phyloP scores from a whole-genome alignment of 2,888 invertebrate genomes.

The Ptychoptera contaminata region DNA sequence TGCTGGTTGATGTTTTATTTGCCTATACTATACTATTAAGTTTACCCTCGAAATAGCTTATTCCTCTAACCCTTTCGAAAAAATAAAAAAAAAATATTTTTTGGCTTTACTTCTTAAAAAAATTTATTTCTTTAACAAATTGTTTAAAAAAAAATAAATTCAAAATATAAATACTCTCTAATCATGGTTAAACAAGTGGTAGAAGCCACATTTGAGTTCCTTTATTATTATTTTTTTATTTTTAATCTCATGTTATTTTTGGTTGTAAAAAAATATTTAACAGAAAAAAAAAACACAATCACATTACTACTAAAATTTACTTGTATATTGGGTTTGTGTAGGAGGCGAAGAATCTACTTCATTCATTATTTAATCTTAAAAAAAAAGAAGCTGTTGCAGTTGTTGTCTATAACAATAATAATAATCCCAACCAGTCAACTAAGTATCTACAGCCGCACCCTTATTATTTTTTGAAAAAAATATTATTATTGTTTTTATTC shows the following conservation, averaged over 20 bases:
- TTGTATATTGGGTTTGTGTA: too few species aligned
- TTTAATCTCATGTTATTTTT: conserved; percentile 1
- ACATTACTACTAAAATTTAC: too few species aligned
- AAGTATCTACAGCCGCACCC: too few species aligned
- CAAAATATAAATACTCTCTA: neutral
- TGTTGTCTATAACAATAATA: neutral
- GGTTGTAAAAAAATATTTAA: neutral
- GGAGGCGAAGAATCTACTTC: neutral
- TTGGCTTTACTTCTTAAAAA: too few species aligned
- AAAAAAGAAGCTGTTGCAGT: neutral
- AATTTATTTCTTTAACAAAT: too few species aligned
- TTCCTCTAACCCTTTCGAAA: neutral
- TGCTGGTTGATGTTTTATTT: neutral
- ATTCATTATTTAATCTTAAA: neutral
- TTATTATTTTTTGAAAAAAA: too few species aligned
- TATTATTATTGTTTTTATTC: too few species aligned
- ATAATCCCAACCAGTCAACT: too few species aligned
- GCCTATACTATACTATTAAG: neutral
- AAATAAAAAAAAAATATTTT: neutral
- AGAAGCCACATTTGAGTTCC: conserved; percentile 3
- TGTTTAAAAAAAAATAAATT: neutral
- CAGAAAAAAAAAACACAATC: too few species aligned
- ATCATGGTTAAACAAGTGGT: conserved; percentile 1
- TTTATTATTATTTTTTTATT: too few species aligned
- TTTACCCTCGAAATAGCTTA: neutral